phyloP scores from a whole-genome alignment of 1,140 invertebrate species.

The Colletes latitarsis region DNA sequence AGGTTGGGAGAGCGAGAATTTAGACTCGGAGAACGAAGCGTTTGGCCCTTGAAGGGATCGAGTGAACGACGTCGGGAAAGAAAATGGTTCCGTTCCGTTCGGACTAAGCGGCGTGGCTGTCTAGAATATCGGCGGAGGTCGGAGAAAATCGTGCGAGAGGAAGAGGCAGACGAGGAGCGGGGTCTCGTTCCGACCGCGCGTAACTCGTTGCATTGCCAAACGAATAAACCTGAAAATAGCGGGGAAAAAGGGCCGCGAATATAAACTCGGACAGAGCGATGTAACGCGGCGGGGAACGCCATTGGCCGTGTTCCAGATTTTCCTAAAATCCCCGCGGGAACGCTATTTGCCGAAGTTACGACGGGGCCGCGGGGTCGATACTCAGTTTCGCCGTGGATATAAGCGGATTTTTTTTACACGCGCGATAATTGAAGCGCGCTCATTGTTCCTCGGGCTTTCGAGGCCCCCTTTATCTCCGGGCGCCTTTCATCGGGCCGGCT shows the following conservation, averaged over 20 bases:
- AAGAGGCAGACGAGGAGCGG: background rate
- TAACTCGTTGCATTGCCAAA: conserved; percentile 29
- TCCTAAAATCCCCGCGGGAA: conserved; percentile 60
- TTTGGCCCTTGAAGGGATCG: too few species aligned
- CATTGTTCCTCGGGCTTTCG: conserved; percentile 37
- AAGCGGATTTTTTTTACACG: conserved; percentile 56
- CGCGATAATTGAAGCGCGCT: conserved; percentile 63
- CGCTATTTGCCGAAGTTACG: conserved; percentile 51
- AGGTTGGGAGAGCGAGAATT: too few species aligned
- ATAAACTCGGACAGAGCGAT: conserved; percentile 42
- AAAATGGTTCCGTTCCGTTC: too few species aligned
- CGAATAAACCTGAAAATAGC: conserved; percentile 39
- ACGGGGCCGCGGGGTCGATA: conserved; percentile 55
- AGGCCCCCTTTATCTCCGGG: conserved; percentile 18
- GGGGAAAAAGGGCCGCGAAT: conserved; percentile 31
- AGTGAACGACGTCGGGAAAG: too few species aligned
- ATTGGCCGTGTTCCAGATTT: conserved; percentile 66
- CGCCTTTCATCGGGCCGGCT: conserved; percentile 30
- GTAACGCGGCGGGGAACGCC: conserved; percentile 46
- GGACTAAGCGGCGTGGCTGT: background rate
- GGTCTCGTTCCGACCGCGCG: background rate
- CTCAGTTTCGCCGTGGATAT: conserved; percentile 59
- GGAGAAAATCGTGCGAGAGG: background rate
- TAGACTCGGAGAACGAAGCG: too few species aligned
- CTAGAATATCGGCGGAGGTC: background rate